A percentile compares a stretch with the other conserved stretches of the same genome.
phyloP scores from a whole-genome alignment of 2,113 vertebrate genomes.

The Columbina picui region DNA sequence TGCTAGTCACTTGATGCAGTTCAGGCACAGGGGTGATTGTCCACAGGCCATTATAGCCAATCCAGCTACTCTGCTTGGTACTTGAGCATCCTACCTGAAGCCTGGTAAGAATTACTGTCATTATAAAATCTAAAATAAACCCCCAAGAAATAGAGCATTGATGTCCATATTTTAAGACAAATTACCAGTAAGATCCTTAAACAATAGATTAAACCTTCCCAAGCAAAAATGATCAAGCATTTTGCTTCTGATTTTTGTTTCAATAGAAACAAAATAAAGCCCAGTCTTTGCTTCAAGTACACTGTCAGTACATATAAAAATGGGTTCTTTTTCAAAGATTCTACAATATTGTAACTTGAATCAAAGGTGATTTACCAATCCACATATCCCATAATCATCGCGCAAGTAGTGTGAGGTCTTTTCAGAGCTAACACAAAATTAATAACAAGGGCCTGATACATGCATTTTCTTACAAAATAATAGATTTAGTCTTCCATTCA shows the following conservation, averaged over 20 bases:
- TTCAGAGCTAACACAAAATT: not conserved
- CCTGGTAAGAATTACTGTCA: not conserved
- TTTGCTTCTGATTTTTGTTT: not conserved
- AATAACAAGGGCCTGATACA: not conserved
- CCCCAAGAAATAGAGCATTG: not conserved
- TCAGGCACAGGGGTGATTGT: not conserved
- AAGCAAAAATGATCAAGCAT: not conserved
- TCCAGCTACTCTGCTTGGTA: not conserved
- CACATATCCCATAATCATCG: not conserved
- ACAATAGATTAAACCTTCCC: not conserved
- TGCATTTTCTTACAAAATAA: not conserved
- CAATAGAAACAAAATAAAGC: not conserved
- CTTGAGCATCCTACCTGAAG: not conserved
- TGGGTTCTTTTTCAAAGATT: not conserved
- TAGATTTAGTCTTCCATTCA: not conserved
- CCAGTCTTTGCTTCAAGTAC: not conserved
- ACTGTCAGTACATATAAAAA: not conserved
- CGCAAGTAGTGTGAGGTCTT: not conserved
- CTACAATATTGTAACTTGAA: not conserved
- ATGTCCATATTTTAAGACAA: not conserved
- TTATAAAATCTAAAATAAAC: not conserved
- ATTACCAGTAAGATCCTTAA: not conserved
- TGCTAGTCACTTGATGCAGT: not conserved
- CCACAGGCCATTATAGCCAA: not conserved
- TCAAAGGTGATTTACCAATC: conserved; percentile 13